A percentile compares a stretch with the other conserved stretches of the same genome.
Evolutionary conservation across 2,797 vertebrate species (phyloP).

Genomic region (Notamacropus eugenii): DNA sequence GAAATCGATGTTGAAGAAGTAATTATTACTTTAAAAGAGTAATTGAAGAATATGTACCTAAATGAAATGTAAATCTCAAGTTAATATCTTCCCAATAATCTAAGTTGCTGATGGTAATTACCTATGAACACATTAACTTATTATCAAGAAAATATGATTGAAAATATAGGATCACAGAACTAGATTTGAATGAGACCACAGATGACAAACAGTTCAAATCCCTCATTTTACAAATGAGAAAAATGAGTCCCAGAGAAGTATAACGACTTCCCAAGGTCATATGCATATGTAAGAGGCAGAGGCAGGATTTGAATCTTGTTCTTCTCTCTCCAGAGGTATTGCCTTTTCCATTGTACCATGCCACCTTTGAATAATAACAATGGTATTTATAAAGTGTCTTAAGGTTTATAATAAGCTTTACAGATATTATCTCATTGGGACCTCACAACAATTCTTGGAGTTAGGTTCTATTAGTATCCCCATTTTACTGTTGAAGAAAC

Average conservation of each 20-base stretch:
- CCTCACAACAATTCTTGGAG: background rate
- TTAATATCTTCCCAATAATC: background rate
- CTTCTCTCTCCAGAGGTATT: background rate
- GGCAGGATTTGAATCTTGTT: background rate
- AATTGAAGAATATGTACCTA: background rate
- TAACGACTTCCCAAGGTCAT: background rate
- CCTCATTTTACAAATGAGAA: background rate
- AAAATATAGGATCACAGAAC: background rate
- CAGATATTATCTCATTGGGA: background rate
- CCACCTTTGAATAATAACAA: background rate
- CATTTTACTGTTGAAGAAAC: background rate
- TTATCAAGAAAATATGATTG: conserved; percentile 47
- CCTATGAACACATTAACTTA: conserved; percentile 15
- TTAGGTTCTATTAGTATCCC: background rate
- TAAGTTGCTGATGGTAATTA: conserved; percentile 20
- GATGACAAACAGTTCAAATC: background rate
- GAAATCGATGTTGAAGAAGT: background rate
- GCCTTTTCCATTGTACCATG: background rate
- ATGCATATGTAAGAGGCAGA: background rate
- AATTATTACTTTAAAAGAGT: background rate
- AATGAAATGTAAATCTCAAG: background rate
- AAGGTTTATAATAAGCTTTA: background rate
- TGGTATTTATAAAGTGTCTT: background rate
- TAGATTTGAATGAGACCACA: background rate
- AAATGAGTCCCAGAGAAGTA: background rate